Evolutionary conservation across 1,140 invertebrate genomes (phyloP).

Genomic region (Elymnias hypermnestra): DNA sequence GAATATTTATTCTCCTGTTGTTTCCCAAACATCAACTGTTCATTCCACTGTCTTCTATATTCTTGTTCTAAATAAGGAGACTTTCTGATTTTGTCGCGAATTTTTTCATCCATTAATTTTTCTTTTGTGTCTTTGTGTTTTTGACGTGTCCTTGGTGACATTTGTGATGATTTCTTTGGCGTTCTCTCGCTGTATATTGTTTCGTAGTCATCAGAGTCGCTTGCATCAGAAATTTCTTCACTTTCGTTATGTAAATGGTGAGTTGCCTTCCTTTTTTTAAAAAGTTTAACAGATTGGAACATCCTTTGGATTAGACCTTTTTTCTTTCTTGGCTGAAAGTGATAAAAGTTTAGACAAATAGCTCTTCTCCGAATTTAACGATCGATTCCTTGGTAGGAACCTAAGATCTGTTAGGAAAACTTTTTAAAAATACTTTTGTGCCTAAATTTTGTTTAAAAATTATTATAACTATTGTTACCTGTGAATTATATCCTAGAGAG

Average conservation of each 20-base stretch:
- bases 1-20: conserved; percentile 18
- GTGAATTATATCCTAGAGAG: neutral
- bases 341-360: too few relatives aligned
- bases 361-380: too few relatives aligned
- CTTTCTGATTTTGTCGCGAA: conserved; percentile 8
- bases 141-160: neutral
- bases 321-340: conserved; percentile 32
- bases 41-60: conserved; percentile 46
- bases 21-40: conserved; percentile 36
- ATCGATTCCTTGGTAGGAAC: too few relatives aligned
- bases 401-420: too few relatives aligned
- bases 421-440: too few relatives aligned
- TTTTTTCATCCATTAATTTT: neutral
- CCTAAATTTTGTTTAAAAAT: too few relatives aligned
- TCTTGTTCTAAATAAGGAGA: conserved; percentile 53
- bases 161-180: conserved; percentile 5
- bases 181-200: conserved; percentile 45
- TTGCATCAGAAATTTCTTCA: conserved; percentile 21
- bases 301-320: conserved; percentile 44
- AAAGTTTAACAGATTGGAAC: conserved; percentile 39
- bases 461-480: conserved; percentile 12
- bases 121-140: neutral
- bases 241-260: neutral
- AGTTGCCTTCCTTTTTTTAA: conserved; percentile 24
- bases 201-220: conserved; percentile 48